Base-by-base conservation (phyloP, 1,140 invertebrate species). In the Bombus ignitus region DNA sequence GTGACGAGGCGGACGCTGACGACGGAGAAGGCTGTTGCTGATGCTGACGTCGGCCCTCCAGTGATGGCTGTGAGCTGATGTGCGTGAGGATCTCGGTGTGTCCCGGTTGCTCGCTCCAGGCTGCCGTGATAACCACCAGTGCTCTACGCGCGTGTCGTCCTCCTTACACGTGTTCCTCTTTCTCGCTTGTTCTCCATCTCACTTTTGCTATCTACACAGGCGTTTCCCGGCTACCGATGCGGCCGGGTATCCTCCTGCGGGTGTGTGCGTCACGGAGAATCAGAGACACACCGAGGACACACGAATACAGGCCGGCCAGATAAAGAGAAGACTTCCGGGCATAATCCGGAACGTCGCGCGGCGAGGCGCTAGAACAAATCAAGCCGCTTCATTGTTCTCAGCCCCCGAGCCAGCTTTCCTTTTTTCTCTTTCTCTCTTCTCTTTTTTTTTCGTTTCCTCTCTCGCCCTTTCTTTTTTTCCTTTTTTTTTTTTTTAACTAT, bases 271-370 rank as follows among this genome's bases (percentile, higher is more conserved):
- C 74, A 68, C 59, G 68, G 53, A 62, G 65, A 74, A 81, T 84
- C 71, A 66, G 82, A 76, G 59, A 62, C 78, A 83, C 71, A 73
- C 66, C 39, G 66, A 72, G 80, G 73, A 74, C 77, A 77, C 70
- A 71, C 78, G 79, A 73, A 90, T 78, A 81, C 72, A 57, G 75
- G 39, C 57, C 62, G 81, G 42, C 28, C 44, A 85, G 90, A 92
- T 93, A 94, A 94, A 94, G 91, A 93, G 90, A 94, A 93, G 92
- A 94, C 94, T 95, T 94, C 92, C 94, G 92, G 94, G 94, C 94
- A 94, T 95, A 95, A 95, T 95, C 92, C 91, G 89, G 80, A 90
- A 86, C 88, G 87, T 88, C 91, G 90, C 90, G 87, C 87, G 88
- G 87, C 88, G 75, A 90, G 90, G 91, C 90, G 90, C 92, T 90